Base-by-base conservation (phyloP, 2,113 vertebrate genomes). In the Peromyscus leucopus region DNA sequence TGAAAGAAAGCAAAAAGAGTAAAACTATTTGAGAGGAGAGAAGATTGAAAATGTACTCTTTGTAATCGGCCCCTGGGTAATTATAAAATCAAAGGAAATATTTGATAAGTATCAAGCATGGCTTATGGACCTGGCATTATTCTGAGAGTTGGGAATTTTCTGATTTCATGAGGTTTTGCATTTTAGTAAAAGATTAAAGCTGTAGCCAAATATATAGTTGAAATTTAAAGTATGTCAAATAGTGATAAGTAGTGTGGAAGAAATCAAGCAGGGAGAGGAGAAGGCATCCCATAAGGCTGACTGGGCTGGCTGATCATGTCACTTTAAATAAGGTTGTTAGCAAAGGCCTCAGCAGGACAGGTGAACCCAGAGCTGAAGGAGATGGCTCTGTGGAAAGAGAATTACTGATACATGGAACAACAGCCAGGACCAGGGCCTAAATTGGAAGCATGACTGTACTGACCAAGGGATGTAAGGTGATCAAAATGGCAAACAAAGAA, bases 51-150 rank as follows among this genome's bases (percentile, higher is more conserved):
- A 90, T 95, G 28, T n/a, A 13, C 7, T 39, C 31, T 82, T 42
- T 94, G 28, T 93, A 59, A 80, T 42, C 51, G 19, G 16, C 15
- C 84, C 31, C 33, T 85, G 61, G 9, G 16, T 80, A 76, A 78
- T 82, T 94, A 91, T 28, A 95, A 94, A 94, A 65, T 8, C 26
- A 96, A 94, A 82, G 6, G 71, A 92, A 92, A 84, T 89, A 88
- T 28, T 95, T 85, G 36, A 84, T 89, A 94, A 76, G 75, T n/a
- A 74, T 33, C 51, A 94, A 93, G 75, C 42, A 33, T 1, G n/a
- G 33, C 28, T 28, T 76, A 39, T 71, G 22, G 94, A 28, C 57
- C 33, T 95, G 55, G 36, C 13, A 75, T 94, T 76, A 55, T 89
- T 91, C 33, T 86, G 55, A 36, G 71, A 94, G 33, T 72, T 96